phyloP scores from a whole-genome alignment of 2,888 invertebrate species.

The Drosophila algonquin region DNA sequence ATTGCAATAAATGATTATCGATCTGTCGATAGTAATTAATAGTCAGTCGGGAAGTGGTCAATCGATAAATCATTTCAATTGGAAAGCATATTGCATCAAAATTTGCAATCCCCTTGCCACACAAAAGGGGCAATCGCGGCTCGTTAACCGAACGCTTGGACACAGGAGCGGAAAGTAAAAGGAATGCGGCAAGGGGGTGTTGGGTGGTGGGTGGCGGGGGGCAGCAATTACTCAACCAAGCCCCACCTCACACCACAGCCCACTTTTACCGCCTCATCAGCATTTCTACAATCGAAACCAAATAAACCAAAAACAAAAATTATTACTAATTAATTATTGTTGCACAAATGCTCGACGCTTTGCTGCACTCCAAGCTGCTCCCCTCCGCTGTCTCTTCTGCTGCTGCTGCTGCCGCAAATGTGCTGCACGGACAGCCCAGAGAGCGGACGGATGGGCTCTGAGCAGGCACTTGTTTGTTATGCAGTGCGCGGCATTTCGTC shows the following conservation, averaged over 20 bases:
- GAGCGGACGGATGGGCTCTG: not conserved
- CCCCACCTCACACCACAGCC: constrained; percentile 9
- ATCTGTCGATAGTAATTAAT: too few species aligned
- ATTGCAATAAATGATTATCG: too few species aligned
- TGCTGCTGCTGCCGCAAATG: constrained; percentile 41
- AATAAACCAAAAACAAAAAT: constrained; percentile 39
- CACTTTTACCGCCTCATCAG: constrained; percentile 30
- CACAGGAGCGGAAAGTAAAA: not conserved
- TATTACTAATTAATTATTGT: constrained; percentile 70
- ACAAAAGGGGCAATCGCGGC: not conserved
- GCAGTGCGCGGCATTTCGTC: constrained; percentile 69
- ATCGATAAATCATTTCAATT: not conserved
- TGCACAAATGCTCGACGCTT: constrained; percentile 43
- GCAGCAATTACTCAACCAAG: constrained; percentile 21
- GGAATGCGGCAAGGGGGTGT: not conserved
- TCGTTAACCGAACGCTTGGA: not conserved
- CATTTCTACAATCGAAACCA: constrained; percentile 44
- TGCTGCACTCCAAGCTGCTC: constrained; percentile 10
- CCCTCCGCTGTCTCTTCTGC: constrained; percentile 12
- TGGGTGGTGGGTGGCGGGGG: not conserved
- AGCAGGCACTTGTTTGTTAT: constrained; percentile 52
- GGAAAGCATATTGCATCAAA: not conserved
- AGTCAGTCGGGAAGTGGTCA: not conserved
- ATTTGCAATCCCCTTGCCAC: not conserved
- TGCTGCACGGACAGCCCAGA: constrained; percentile 19